Percentiles rank a stretch among this genome's conserved stretches.
These are phyloP conservation scores for Neogobius melanostomus DNA, from an alignment of 2,113 vertebrate genomes.

Conservation along the genomic window DNA sequence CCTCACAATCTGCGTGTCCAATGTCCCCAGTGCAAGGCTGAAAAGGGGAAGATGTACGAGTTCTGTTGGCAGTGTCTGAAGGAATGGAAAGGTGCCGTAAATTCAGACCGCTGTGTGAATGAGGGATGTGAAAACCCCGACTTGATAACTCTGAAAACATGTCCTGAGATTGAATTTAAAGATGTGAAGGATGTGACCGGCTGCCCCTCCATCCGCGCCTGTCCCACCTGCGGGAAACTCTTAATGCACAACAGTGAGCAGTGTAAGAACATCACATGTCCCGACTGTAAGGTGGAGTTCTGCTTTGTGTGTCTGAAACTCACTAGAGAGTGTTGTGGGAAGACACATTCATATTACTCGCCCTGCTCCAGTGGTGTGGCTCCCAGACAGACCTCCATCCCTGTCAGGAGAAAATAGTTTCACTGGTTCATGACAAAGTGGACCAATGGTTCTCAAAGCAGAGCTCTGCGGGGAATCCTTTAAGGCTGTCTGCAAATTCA, in stretches of 20 bases:
- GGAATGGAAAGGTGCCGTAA: constrained; percentile 51
- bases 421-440: too few species aligned
- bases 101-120: constrained; percentile 39
- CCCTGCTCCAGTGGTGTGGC: constrained; percentile 46
- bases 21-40: constrained; percentile 8
- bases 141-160: constrained; percentile 31
- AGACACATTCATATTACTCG: constrained; percentile 19
- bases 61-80: constrained; percentile 71
- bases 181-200: constrained; percentile 6
- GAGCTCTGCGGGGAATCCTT: too few species aligned
- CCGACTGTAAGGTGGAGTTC: constrained; percentile 51
- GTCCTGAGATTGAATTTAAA: background rate
- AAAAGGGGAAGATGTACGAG: constrained; percentile 8
- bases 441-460: too few species aligned
- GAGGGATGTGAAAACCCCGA: constrained; percentile 37
- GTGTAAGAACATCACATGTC: constrained; percentile 60
- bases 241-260: constrained; percentile 50
- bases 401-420: too few species aligned
- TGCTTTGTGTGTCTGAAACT: constrained; percentile 66
- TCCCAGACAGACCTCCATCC: constrained; percentile 55
- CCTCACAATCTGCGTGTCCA: too few species aligned
- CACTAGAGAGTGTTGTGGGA: constrained; percentile 13
- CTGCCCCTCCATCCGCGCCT: constrained; percentile 62
- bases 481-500: too few species aligned
- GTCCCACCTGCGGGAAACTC: constrained; percentile 64